Percentiles rank a stretch among this genome's conserved stretches.
These are phyloP conservation scores for Meghimatium bilineatum DNA, from an alignment of 2,888 invertebrate species.

Conservation along the genomic window DNA sequence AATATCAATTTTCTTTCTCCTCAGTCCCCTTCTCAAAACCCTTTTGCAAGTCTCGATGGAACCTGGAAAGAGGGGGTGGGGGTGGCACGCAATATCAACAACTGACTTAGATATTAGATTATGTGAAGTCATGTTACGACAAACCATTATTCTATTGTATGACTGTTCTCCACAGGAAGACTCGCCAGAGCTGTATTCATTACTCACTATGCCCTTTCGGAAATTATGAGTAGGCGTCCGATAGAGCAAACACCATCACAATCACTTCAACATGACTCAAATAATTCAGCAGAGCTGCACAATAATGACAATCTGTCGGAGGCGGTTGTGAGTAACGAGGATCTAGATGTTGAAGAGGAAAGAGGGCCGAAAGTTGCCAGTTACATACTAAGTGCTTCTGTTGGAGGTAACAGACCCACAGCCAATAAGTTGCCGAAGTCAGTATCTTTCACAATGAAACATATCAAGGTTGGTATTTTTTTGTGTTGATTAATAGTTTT, in stretches of 20 bases:
- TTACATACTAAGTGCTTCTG: constrained; percentile 62
- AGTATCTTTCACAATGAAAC: constrained; percentile 64
- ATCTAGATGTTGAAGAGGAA: constrained; percentile 33
- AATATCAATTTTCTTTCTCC: too few relatives aligned
- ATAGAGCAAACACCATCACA: not conserved
- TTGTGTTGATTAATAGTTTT: too few relatives aligned
- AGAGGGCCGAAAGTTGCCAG: constrained; percentile 56
- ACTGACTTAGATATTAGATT: too few relatives aligned
- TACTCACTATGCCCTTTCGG: constrained; percentile 66
- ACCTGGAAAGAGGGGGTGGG: too few relatives aligned
- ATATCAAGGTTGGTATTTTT: constrained; percentile 60
- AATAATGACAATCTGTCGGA: not conserved
- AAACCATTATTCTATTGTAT: too few relatives aligned
- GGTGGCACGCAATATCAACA: too few relatives aligned
- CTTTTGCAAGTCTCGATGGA: too few relatives aligned
- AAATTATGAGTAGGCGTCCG: constrained; percentile 56
- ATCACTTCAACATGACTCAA: not conserved
- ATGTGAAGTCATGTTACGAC: too few relatives aligned
- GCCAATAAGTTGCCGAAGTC: constrained; percentile 53
- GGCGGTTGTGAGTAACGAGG: not conserved
- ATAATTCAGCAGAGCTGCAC: not conserved
- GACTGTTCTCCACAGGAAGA: constrained; percentile 57
- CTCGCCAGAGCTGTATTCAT: constrained; percentile 69
- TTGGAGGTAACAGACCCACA: constrained; percentile 48
- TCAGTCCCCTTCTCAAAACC: too few relatives aligned